Conservation (phyloP, 2,113 vertebrate species). For the Phasianus colchicus region DNA sequence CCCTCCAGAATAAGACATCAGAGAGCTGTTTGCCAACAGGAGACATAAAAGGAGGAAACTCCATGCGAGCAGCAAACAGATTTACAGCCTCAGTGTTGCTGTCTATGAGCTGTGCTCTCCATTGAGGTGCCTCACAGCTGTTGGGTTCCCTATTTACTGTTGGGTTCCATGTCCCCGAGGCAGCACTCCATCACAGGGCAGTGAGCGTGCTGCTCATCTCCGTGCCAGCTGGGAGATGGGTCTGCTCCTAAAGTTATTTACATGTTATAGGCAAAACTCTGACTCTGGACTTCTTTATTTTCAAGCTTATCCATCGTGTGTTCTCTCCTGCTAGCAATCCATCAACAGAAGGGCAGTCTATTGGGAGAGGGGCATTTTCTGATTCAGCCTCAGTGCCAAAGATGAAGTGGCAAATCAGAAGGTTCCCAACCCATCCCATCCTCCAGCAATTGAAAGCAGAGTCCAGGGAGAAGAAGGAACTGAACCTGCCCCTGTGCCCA, state of each 20-base stretch:
- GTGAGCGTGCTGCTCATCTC: background rate
- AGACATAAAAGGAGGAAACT: background rate
- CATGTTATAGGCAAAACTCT: slow-evolving; percentile 51
- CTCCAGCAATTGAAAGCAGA: too few species aligned
- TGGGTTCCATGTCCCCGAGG: background rate
- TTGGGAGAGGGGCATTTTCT: background rate
- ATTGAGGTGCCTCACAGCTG: background rate
- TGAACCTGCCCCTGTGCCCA: background rate
- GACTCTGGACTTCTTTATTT: background rate
- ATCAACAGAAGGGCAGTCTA: background rate
- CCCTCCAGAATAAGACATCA: background rate
- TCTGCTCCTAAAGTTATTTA: slow-evolving; percentile 39
- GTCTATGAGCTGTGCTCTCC: fast-evolving
- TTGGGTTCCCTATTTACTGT: background rate
- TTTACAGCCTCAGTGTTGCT: background rate
- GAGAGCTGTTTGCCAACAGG: background rate
- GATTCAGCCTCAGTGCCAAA: fast-evolving
- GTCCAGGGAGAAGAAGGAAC: background rate
- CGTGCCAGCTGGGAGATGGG: background rate
- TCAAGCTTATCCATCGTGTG: slow-evolving; percentile 34
- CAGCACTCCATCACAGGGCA: background rate
- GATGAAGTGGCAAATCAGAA: background rate
- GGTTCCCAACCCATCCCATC: background rate
- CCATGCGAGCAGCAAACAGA: background rate
- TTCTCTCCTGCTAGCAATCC: background rate